Evolutionary conservation across 2,113 vertebrate species (phyloP).

Genomic region (Okapia johnstoni): DNA sequence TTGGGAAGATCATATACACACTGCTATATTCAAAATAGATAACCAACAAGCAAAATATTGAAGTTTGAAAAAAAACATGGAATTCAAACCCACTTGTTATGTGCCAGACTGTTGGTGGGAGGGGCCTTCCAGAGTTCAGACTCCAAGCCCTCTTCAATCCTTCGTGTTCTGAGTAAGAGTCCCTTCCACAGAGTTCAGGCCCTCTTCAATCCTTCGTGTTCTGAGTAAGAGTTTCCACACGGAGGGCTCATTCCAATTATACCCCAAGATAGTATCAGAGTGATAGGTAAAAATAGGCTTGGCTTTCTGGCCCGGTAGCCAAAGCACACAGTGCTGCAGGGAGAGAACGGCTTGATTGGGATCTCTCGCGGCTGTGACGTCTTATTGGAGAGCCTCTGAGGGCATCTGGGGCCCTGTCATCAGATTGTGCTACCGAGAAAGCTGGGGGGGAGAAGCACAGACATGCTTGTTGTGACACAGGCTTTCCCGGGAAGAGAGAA

Average conservation of each 20-base stretch:
- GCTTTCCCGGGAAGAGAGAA: conserved; percentile 19
- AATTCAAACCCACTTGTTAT: no score
- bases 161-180: conserved; percentile 63
- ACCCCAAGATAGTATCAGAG: conserved; percentile 66
- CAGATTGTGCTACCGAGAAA: conserved; percentile 28
- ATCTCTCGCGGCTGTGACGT: not conserved
- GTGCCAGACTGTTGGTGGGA: not conserved
- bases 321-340: conserved; percentile 48
- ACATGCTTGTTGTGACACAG: not conserved
- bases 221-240: conserved; percentile 67
- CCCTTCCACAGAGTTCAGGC: conserved; percentile 56
- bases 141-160: conserved; percentile 30
- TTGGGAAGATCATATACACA: not conserved
- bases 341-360: conserved; percentile 21
- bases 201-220: conserved; percentile 43
- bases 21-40: not conserved
- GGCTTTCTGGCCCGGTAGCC: conserved; percentile 24
- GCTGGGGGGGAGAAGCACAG: not conserved
- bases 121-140: conserved; percentile 6
- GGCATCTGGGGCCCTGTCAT: not conserved
- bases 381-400: not conserved
- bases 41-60: not conserved
- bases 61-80: no score
- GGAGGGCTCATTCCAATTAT: conserved; percentile 63
- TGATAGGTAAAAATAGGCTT: conserved; percentile 60